These are phyloP conservation scores for Cherax quadricarinatus DNA, from an alignment of 1,140 invertebrate species.

Conservation along the genomic window DNA sequence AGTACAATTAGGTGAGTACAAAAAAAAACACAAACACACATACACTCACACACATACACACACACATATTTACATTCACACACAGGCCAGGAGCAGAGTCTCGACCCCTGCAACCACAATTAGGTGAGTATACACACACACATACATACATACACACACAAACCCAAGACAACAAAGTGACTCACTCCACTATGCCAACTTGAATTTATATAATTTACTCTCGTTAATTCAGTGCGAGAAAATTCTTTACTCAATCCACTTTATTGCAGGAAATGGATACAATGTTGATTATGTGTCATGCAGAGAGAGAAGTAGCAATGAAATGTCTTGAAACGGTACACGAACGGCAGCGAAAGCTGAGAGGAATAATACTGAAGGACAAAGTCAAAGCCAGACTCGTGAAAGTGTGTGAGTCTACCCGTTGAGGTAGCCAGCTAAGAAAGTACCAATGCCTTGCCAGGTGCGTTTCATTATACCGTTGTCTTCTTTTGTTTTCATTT, in stretches of 20 bases:
- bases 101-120: too few relatives aligned
- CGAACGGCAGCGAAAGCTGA: background rate
- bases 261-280: background rate
- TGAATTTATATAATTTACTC: background rate
- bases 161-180: too few relatives aligned
- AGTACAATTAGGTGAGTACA: too few relatives aligned
- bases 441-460: constrained; percentile 57
- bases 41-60: too few relatives aligned
- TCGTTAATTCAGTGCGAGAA: background rate
- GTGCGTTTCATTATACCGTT: constrained; percentile 1
- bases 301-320: background rate
- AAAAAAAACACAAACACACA: too few relatives aligned
- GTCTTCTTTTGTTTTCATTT: constrained; percentile 64
- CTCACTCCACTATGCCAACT: background rate
- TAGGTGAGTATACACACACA: too few relatives aligned
- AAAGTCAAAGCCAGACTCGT: background rate
- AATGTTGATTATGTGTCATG: background rate
- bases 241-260: background rate
- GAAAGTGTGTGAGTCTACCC: background rate
- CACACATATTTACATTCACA: too few relatives aligned
- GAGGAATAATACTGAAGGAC: background rate
- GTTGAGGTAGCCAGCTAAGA: constrained; percentile 25
- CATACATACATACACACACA: too few relatives aligned
- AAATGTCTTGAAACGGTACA: background rate
- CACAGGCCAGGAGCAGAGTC: too few relatives aligned